Conservation (phyloP, 2,888 invertebrate genomes). For the Papilio protenor region DNA sequence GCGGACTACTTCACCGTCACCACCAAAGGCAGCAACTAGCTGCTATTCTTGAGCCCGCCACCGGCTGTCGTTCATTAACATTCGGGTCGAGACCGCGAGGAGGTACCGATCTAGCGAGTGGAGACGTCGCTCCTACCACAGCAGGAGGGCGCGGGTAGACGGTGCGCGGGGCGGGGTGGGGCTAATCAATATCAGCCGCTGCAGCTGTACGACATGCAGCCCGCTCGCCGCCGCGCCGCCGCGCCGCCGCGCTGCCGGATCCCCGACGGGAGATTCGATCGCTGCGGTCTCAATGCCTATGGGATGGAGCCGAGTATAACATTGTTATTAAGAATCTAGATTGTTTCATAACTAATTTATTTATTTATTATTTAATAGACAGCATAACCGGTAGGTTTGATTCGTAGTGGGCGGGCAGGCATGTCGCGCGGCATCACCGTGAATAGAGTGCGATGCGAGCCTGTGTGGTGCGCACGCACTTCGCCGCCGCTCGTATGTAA, state of each 20-base stretch:
- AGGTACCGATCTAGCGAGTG: too few species aligned
- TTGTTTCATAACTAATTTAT: background rate
- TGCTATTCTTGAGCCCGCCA: too few species aligned
- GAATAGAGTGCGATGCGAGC: background rate
- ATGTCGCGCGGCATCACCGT: background rate
- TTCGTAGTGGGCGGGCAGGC: background rate
- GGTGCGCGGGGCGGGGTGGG: conserved; percentile 47
- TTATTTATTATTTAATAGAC: too few species aligned
- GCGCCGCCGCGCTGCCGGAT: background rate
- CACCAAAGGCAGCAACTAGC: too few species aligned
- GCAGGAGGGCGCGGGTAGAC: too few species aligned
- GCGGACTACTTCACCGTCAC: too few species aligned
- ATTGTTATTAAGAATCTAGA: background rate
- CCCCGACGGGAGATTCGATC: background rate
- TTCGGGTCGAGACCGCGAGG: too few species aligned
- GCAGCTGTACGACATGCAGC: conserved; percentile 59
- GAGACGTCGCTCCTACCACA: too few species aligned
- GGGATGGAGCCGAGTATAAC: background rate
- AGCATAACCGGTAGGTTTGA: too few species aligned
- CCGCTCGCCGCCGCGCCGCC: conserved; percentile 25
- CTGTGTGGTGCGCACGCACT: conserved; percentile 1
- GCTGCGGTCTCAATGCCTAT: background rate
- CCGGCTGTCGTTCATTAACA: too few species aligned
- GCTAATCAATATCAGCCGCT: conserved; percentile 70
- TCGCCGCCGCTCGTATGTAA: conserved; percentile 32